Conservation (phyloP, 2,888 invertebrate species). For the Nomada goodeniana region DNA sequence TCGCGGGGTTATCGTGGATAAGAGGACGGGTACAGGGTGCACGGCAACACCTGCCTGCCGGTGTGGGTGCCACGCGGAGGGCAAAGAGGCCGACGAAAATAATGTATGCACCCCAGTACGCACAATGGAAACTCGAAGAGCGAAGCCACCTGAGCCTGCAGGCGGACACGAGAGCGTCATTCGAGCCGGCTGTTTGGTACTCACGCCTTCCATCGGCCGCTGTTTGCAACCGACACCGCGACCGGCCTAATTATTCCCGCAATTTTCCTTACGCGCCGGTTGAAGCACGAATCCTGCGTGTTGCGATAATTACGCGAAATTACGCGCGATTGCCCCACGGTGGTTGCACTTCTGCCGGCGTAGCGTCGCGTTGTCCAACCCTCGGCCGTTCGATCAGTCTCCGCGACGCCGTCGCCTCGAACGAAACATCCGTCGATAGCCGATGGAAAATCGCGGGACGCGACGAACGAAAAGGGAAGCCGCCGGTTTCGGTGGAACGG, state of each 20-base stretch:
- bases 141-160: constrained; percentile 83
- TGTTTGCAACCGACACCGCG: constrained; percentile 40
- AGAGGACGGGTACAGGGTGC: constrained; percentile 59
- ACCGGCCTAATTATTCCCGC: constrained; percentile 56
- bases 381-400: background rate
- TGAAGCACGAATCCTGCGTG: constrained; percentile 30
- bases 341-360: constrained; percentile 8
- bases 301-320: constrained; percentile 35
- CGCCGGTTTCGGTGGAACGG: background rate
- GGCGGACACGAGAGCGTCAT: constrained; percentile 76
- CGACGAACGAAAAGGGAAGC: background rate
- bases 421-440: background rate
- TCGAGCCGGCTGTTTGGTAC: constrained; percentile 79
- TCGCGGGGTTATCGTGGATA: constrained; percentile 50
- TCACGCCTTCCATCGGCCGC: constrained; percentile 57
- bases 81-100: constrained; percentile 76
- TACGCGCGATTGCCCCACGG: constrained; percentile 13
- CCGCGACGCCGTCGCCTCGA: too few species aligned
- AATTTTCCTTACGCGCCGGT: constrained; percentile 37
- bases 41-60: constrained; percentile 80
- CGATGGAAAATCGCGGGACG: background rate
- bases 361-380: background rate
- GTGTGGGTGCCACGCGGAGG: constrained; percentile 79
- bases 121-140: constrained; percentile 76
- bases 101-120: constrained; percentile 83